Evolutionary conservation across 2,797 vertebrate species (phyloP).

Genomic region (Enteromius thamalakanensis): DNA sequence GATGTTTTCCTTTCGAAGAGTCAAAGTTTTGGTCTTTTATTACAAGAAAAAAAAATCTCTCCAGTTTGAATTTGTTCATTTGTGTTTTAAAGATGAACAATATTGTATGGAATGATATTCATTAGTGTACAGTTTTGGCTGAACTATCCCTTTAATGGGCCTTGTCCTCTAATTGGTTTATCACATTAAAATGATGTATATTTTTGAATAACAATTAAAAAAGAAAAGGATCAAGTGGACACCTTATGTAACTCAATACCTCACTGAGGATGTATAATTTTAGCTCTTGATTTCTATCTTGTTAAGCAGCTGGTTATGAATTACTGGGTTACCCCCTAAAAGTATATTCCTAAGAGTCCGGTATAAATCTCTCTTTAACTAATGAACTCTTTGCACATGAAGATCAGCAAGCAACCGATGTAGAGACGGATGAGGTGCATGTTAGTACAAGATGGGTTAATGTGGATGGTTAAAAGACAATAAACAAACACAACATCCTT

Average conservation of each 20-base stretch:
- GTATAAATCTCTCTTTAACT: background rate
- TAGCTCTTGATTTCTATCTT: background rate
- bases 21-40: background rate
- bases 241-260: background rate
- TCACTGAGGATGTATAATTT: background rate
- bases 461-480: slow-evolving; percentile 57
- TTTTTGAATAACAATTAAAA: background rate
- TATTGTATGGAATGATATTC: background rate
- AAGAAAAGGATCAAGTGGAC: background rate
- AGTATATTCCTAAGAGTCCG: background rate
- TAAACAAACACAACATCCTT: slow-evolving; percentile 60
- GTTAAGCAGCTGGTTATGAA: background rate
- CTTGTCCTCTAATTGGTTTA: background rate
- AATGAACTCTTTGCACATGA: background rate
- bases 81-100: background rate
- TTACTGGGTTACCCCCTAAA: background rate
- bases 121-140: background rate
- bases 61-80: background rate
- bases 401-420: slow-evolving; percentile 22
- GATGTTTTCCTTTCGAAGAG: too few species aligned
- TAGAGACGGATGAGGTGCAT: slow-evolving; percentile 48
- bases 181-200: background rate
- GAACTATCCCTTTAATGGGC: background rate
- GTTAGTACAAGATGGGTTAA: slow-evolving; percentile 63
- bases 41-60: background rate